These are phyloP conservation scores for Tinamus guttatus DNA, from an alignment of 2,113 vertebrate genomes.

Conservation along the genomic window DNA sequence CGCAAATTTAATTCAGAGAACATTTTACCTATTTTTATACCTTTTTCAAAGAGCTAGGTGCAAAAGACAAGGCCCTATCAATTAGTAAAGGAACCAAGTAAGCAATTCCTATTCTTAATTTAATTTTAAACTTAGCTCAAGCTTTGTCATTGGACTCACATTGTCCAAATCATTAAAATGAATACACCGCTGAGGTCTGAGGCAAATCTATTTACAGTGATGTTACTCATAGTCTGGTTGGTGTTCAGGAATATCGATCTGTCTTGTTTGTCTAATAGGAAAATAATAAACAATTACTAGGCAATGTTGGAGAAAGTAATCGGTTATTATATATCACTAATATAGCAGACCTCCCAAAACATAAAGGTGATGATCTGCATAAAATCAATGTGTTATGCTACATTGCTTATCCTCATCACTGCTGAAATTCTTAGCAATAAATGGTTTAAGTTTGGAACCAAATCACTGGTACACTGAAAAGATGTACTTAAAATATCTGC, in stretches of 20 bases:
- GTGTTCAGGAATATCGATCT: constrained; percentile 96
- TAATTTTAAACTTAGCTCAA: constrained; percentile 73
- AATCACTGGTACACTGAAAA: constrained; percentile 56
- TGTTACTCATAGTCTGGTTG: constrained; percentile 92
- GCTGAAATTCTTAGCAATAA: constrained; percentile 67
- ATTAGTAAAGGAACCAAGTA: constrained; percentile 53
- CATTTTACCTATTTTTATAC: background rate
- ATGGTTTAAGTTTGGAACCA: constrained; percentile 44
- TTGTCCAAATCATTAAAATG: constrained; percentile 94
- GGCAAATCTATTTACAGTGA: constrained; percentile 97
- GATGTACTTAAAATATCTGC: background rate
- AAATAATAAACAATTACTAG: constrained; percentile 99
- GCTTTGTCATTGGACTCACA: constrained; percentile 94
- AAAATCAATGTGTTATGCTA: constrained; percentile 96
- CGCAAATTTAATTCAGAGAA: background rate
- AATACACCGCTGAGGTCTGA: constrained; percentile 88
- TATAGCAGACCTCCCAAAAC: constrained; percentile 92
- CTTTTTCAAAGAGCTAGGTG: background rate
- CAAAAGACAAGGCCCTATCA: constrained; percentile 10
- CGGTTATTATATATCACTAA: constrained; percentile 97
- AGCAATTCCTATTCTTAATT: constrained; percentile 70
- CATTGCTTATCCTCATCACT: constrained; percentile 89
- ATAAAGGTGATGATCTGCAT: constrained; percentile 98
- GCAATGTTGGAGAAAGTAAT: constrained; percentile 92
- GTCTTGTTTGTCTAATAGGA: constrained; percentile 98